Conservation (phyloP, 2,113 vertebrate genomes). For the Butastur rufipennis region DNA sequence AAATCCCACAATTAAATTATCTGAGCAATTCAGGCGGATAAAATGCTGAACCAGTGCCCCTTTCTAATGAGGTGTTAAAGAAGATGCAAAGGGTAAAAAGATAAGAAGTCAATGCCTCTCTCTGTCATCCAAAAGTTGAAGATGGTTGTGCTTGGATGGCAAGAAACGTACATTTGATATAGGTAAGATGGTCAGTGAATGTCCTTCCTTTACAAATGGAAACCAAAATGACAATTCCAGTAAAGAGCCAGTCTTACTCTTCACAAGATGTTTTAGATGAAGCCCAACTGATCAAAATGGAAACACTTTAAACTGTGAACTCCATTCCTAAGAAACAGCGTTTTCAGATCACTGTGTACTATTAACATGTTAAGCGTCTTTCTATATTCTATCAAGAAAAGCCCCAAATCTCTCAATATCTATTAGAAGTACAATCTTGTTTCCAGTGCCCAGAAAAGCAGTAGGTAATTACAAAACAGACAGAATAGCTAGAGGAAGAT, state of each 20-base stretch:
- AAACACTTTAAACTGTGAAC: background rate
- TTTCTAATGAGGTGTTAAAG: background rate
- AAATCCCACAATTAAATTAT: background rate
- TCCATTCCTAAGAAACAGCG: background rate
- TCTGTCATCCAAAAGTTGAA: background rate
- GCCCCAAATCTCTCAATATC: background rate
- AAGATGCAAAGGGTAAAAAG: background rate
- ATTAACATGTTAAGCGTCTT: background rate
- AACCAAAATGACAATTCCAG: background rate
- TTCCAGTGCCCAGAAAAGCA: background rate
- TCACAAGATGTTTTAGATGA: background rate
- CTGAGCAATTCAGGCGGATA: background rate
- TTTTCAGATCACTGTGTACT: background rate
- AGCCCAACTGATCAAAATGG: background rate
- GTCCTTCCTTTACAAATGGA: background rate
- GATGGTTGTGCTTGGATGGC: background rate
- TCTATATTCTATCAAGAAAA: background rate
- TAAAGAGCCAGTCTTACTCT: background rate
- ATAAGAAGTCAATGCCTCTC: background rate
- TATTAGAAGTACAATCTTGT: background rate
- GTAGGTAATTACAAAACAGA: constrained; percentile 7
- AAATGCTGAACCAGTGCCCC: background rate
- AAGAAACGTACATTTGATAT: background rate
- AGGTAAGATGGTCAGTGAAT: background rate
- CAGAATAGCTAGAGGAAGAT: constrained; percentile 20